Conservation (phyloP, 2,797 vertebrate genomes). For the Oceanodroma leucorhoa region DNA sequence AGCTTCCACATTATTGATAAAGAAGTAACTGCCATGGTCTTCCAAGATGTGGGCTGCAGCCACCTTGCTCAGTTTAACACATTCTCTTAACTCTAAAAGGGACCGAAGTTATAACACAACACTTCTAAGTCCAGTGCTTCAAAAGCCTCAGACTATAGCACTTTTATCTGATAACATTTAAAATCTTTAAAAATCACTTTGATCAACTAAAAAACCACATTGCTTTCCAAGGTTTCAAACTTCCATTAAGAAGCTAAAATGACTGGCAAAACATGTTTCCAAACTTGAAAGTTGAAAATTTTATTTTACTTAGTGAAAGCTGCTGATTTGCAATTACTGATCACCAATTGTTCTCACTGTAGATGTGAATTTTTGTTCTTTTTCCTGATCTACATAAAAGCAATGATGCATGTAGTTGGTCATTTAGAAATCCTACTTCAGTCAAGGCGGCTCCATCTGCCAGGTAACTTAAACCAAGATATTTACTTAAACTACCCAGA, state of each 20-base stretch:
- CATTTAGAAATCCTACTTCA: background rate
- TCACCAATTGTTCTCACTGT: background rate
- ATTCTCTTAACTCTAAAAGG: background rate
- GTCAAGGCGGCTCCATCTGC: background rate
- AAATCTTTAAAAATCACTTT: background rate
- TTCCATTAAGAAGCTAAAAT: background rate
- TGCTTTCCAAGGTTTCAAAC: background rate
- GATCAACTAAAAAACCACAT: background rate
- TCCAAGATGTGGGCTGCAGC: background rate
- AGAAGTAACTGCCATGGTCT: background rate
- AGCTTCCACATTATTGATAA: background rate
- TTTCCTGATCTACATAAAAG: background rate
- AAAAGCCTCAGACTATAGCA: background rate
- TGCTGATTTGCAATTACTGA: background rate
- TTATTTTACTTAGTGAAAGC: background rate
- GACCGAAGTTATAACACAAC: background rate
- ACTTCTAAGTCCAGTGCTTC: background rate
- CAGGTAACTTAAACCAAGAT: background rate
- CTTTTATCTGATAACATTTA: background rate
- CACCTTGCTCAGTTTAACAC: background rate
- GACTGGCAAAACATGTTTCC: background rate
- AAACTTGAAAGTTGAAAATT: background rate
- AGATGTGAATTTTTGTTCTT: background rate
- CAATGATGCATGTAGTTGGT: background rate
- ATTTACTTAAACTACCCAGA: background rate